Evolutionary conservation across 2,888 invertebrate species (phyloP), one percentile per base, ranked within the genome.

Genomic region (Acleris laterana): DNA sequence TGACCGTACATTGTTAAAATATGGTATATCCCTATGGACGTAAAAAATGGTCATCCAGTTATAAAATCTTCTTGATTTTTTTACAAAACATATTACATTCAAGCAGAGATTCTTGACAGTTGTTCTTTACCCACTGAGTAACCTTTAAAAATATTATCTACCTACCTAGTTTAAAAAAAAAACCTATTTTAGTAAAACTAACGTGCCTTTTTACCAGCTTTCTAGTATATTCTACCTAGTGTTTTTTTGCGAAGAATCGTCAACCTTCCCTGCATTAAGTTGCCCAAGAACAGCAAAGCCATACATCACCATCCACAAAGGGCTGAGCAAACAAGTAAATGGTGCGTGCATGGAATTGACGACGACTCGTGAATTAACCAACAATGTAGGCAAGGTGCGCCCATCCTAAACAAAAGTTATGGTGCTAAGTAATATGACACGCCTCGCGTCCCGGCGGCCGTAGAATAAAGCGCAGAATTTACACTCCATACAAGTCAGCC

Each of bases 371-470:
- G 84, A 85, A 84, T 87, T 83, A 82, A 74, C 80, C 38, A 38
- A 88, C 87, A 84, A 83, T 84, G 84, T 79, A 76, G 74, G 76
- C 69, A 68, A 73, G 78, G 76, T 75, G 82, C 74, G 82, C 74
- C 38, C 38, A 38, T 77, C 70, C 81, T 87, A 87, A 89, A 86
- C 84, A 86, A 83, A 82, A 91, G 85, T 89, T 87, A 90, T 84
- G 84, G 85, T 83, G 84, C 80, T 84, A 85, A 87, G 85, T 88
- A 86, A 55, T 60, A 88, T 83, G 82, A 79, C 75, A 69, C 73
- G 76, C 74, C 79, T 77, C 79, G 77, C 76, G 72, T 73, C 72
- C 74, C 78, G 77, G 77, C 75, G 76, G 74, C 74, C 49, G 11
- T 58, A 46, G 46, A 52, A 55, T 65, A 65, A 65, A 65, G 55